Evolutionary conservation across 2,888 invertebrate genomes (phyloP), one percentile per base, ranked within the genome.

Genomic region (Tetanocera ferruginea): DNA sequence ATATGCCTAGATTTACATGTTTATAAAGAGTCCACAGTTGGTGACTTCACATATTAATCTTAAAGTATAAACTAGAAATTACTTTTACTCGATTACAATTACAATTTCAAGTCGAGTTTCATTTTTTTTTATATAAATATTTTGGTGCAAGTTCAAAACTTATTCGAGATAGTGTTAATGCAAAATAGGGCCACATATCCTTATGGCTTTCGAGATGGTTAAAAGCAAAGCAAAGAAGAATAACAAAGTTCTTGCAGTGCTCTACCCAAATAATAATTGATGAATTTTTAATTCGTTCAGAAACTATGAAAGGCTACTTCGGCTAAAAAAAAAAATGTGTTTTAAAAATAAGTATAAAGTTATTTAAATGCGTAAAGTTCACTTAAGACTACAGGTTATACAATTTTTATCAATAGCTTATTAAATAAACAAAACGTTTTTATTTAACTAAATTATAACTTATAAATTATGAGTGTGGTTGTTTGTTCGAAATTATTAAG

Each of bases 281-380:
- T 67, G 67, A 67, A 43, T 43, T 67, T 67, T 8, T 4, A 67
- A 67, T 67, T 43, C 67, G 28, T 60, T 60, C 43, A 60, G 28
- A 43, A 28, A 23, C n/a, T 37, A 67, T 43, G 43, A 31, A 43
- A 67, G 43, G 19, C 19, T 67, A 67, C 37, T 34, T 1, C 37
- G 37, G 67, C 67, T 49, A 25, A 67, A 37, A 37, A 17, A 66
- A 19, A 23, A 23, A 43, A 3, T 28, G n/a, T 60, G 11, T 2
- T 9, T 8, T 43, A 43, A 43, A 43, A 43, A 11, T 43, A 43
- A 43, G 43, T 43, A 43, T 43, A 43, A 43, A 23, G 69, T 66
- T 34, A 66, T 43, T 69, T 69, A 69, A 69, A 69, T 69, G 69
- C 69, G 28, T 69, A 14, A 1, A 31, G 64, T 28, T 69, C 28